Conservation (phyloP, 2,113 vertebrate genomes). For the Dasyornis broadbenti region DNA sequence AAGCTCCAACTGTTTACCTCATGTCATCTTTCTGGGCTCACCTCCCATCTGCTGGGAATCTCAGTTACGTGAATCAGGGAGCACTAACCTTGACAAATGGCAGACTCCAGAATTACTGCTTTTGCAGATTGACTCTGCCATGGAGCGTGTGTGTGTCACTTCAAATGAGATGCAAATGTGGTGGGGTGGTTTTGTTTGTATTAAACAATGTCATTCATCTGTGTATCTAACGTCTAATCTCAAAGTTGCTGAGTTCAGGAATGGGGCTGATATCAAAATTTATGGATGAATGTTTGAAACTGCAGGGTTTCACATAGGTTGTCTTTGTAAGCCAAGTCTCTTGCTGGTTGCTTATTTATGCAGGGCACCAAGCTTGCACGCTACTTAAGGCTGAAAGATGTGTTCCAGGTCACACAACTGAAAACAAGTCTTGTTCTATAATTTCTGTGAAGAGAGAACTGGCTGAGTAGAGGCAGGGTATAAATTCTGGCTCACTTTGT, state of each 20-base stretch:
- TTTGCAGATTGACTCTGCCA: background rate
- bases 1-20: background rate
- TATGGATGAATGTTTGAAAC: background rate
- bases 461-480: background rate
- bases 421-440: background rate
- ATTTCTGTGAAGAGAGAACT: background rate
- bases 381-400: background rate
- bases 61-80: background rate
- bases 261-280: background rate
- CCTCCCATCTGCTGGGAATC: background rate
- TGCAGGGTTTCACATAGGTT: background rate
- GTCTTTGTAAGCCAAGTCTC: background rate
- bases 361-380: background rate
- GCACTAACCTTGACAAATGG: background rate
- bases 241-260: background rate
- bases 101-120: background rate
- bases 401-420: background rate
- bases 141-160: rapidly evolving
- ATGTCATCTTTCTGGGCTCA: background rate
- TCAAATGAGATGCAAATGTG: background rate
- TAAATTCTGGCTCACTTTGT: background rate
- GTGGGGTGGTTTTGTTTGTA: background rate
- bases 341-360: constrained; percentile 1
- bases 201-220: background rate
- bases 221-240: background rate